A percentile compares a stretch with the other conserved stretches of the same genome.
phyloP scores from a whole-genome alignment of 2,888 invertebrate species.

The Onthophagus sagittarius region DNA sequence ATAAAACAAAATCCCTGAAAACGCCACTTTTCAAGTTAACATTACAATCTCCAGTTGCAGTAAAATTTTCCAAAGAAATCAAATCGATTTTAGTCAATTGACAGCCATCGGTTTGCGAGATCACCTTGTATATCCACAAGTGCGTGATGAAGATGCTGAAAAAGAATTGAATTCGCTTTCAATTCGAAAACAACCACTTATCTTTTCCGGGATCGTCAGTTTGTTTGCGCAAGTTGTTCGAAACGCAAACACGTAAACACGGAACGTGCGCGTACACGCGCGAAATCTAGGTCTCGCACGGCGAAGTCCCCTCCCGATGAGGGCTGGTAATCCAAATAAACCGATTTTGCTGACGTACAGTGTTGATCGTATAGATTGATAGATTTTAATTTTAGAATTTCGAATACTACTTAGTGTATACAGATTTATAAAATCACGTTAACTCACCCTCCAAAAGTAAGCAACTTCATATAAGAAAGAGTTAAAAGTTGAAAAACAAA shows the following conservation, averaged over 20 bases:
- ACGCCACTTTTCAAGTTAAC: conserved; percentile 17
- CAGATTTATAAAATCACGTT: background rate
- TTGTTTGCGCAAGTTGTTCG: background rate
- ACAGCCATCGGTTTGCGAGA: conserved; percentile 23
- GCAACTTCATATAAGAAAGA: conserved; percentile 16
- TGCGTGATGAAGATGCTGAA: conserved; percentile 27
- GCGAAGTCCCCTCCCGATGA: background rate
- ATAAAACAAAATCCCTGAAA: conserved; percentile 27
- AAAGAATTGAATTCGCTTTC: conserved; percentile 5
- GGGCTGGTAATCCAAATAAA: background rate
- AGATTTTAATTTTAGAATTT: background rate
- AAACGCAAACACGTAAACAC: background rate
- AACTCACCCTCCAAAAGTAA: conserved; percentile 20
- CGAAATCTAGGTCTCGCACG: background rate
- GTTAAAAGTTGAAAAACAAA: conserved; percentile 16
- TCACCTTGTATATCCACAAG: conserved; percentile 30
- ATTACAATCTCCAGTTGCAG: conserved; percentile 19
- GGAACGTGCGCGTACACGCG: background rate
- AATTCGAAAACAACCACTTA: background rate
- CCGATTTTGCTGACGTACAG: background rate
- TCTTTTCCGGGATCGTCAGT: background rate
- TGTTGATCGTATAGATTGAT: background rate
- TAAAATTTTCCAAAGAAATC: conserved; percentile 25
- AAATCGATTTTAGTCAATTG: conserved; percentile 23
- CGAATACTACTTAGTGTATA: background rate